Base-by-base conservation (phyloP, 37 sponge, comb jelly and placozoan species). In the Cliona cf. orientalis region DNA sequence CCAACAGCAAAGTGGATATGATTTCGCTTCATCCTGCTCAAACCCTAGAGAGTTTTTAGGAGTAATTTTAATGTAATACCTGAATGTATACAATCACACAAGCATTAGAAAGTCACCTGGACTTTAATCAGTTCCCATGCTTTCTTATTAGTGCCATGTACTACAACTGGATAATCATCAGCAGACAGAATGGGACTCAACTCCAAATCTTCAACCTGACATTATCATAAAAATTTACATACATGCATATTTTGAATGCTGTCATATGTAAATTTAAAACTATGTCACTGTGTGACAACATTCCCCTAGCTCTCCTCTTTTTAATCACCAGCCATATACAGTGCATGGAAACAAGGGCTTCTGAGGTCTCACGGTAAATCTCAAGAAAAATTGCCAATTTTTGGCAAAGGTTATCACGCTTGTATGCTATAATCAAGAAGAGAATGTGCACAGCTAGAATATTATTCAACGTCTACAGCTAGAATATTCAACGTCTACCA, bases 1-100 rank as follows among this genome's bases (percentile, higher is more conserved):
- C 94, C 96, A 23, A 87, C 19, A 17, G 96, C 94, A 89, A 98
- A 93, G 75, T 98, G 98, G 42, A 98, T 93, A 74, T 98, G 98
- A 28, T 32, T 95, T 17, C 98, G 64, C 59, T 79, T 85, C 98
- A 98, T 98, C 64, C 81, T 59, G 42, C 87, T 82, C 43, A 98
- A 71, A n/a, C 97, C 97, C 97, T 92, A 43, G 6, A 34, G 39
- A 68, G 3, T 68, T 42, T 6, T 28, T 33, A 42, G 46, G 3
- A 0, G 40, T 0, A 26, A 35, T 67, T 29, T 29, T 7, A 68
- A 2, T 4, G 42, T 49, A 49, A 62, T 62, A 12, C 7, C 23
- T 25, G 28, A 28, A 62, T 25, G 21, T 25, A 62, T 12, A 19
- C 63, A 62, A 12, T 25, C 21, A 62, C 21, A n/a, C n/a, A n/a